A percentile compares a stretch with the other conserved stretches of the same genome.
These are phyloP conservation scores for Colaptes auratus DNA, from an alignment of 2,113 vertebrate genomes.

Conservation along the genomic window DNA sequence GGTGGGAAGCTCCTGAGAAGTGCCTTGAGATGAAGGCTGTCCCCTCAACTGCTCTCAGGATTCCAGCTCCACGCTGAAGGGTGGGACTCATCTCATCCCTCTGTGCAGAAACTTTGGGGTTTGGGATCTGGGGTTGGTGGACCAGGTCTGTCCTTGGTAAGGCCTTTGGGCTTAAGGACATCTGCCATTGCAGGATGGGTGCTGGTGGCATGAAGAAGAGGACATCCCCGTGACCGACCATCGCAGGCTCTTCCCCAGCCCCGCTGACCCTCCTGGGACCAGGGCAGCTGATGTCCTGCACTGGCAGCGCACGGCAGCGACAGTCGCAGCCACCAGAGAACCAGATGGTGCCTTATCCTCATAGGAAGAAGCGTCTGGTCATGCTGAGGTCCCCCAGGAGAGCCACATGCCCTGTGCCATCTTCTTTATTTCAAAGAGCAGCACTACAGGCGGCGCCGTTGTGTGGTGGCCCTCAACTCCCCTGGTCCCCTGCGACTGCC, in stretches of 20 bases:
- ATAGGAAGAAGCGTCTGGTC: conserved; percentile 11
- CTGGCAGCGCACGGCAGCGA: neutral
- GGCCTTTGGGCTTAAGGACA: neutral
- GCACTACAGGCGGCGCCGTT: rapidly evolving
- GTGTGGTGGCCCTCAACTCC: rapidly evolving
- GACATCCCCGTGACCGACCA: neutral
- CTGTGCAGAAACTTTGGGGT: rapidly evolving
- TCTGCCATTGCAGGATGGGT: neutral
- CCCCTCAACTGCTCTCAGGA: rapidly evolving
- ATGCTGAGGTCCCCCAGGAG: rapidly evolving
- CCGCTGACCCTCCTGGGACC: rapidly evolving
- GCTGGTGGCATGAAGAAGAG: neutral
- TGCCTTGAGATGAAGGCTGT: neutral
- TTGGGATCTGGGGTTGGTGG: rapidly evolving
- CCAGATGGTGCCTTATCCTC: neutral
- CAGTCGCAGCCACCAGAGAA: rapidly evolving
- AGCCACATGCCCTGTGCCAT: neutral
- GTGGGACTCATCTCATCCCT: neutral
- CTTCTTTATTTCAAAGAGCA: conserved; percentile 38
- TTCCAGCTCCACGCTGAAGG: rapidly evolving
- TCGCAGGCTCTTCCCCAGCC: neutral
- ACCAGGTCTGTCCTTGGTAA: rapidly evolving
- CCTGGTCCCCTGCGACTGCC: neutral
- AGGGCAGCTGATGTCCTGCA: neutral
- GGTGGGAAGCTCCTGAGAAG: neutral